Conservation (phyloP, 2,113 vertebrate species). For the Ranitomeya variabilis region DNA sequence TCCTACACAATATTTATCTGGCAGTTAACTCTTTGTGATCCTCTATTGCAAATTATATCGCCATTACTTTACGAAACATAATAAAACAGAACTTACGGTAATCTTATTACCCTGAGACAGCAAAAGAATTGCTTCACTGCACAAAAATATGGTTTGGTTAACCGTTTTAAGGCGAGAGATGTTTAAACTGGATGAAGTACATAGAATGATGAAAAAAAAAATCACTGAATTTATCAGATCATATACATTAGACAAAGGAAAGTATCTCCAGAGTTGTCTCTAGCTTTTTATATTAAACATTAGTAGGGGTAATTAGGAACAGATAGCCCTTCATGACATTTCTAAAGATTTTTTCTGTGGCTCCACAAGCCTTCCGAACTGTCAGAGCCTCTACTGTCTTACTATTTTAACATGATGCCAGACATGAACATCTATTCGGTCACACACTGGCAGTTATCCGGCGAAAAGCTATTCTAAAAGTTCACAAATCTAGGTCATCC, state of each 20-base stretch:
- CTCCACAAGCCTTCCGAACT: background rate
- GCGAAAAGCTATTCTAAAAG: background rate
- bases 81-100: background rate
- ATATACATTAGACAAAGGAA: background rate
- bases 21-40: background rate
- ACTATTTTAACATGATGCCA: background rate
- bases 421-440: background rate
- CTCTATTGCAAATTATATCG: background rate
- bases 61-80: background rate
- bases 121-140: no score
- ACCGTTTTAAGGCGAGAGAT: background rate
- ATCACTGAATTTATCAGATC: background rate
- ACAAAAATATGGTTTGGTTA: background rate
- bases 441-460: background rate
- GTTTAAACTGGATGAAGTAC: background rate
- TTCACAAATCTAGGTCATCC: background rate
- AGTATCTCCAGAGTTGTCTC: background rate
- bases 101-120: background rate
- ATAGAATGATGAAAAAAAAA: background rate
- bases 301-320: background rate
- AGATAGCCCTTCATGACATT: background rate
- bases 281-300: background rate
- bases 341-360: background rate
- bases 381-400: background rate
- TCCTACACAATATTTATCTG: background rate